Evolutionary conservation across 2,797 vertebrate species (phyloP), one percentile per base, ranked within the genome.

Genomic region (Enteromius unitaeniatus): DNA sequence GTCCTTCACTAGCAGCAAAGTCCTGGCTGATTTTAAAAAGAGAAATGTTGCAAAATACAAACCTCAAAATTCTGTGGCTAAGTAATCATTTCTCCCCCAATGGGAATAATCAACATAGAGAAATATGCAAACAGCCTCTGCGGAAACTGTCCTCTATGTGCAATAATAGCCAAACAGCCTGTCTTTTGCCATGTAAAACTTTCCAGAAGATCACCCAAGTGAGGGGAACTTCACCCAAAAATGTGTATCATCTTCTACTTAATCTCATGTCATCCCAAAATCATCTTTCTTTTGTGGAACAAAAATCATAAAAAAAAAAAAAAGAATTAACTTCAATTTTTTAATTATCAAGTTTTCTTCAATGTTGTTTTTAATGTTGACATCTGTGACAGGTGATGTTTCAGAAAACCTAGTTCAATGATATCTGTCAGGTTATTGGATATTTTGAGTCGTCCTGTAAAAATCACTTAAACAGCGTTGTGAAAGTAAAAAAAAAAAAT

Each of bases 21-120:
- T 82, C 34, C 53, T 73, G 74, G 65, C 80, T 78, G 26, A 80
- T 81, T 80, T 45, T 4, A 62, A 83, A 83, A 81, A 83, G 74
- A 64, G 60, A 83, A 67, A 73, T 23, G 34, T 85, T 74, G 60
- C 26, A 10, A 88, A 87, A 82, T 68, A 49, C 75, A 87, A 85
- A 86, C 81, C 87, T 60, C 76, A 77, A 13, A 72, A 82, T 79
- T 84, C 31, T 82, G 75, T 34, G n/a, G 68, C 68, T 77, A 55
- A 3, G 37, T 65, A 78, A 72, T 78, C 67, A 69, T 77, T 47
- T 68, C 28, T 47, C 17, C 62, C 51, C 81, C 60, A 6, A 23
- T 79, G 73, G 69, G 81, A 88, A 85, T 81, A 79, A 88, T 84
- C 68, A 82, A 53, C 47, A 42, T 75, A 76, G 58, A 64, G 28